A percentile compares a stretch with the other conserved stretches of the same genome.
These are phyloP conservation scores for Chauna torquata DNA, from an alignment of 2,113 vertebrate genomes.

Conservation along the genomic window DNA sequence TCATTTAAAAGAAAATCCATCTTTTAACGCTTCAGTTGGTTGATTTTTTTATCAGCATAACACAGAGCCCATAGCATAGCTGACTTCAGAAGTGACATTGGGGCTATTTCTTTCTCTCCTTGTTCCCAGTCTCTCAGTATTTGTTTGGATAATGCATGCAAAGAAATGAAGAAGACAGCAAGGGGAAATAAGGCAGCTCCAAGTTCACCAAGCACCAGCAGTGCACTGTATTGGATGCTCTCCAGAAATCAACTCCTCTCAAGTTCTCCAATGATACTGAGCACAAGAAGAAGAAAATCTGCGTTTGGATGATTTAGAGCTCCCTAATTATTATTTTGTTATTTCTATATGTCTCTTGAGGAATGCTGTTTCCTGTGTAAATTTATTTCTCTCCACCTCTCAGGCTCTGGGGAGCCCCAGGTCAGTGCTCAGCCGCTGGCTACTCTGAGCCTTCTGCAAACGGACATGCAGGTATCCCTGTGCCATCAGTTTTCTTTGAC, in stretches of 20 bases:
- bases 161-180: background rate
- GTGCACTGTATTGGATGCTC: accelerated
- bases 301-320: background rate
- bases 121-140: background rate
- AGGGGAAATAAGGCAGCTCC: background rate
- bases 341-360: background rate
- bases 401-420: background rate
- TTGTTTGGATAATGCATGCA: background rate
- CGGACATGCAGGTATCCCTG: background rate
- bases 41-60: background rate
- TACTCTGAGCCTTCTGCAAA: background rate
- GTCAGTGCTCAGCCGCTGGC: background rate
- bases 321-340: background rate
- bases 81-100: background rate
- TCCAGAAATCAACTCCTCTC: background rate
- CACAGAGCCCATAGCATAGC: background rate
- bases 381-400: background rate
- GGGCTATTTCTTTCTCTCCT: background rate
- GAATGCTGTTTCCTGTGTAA: background rate
- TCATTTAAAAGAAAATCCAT: background rate
- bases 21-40: background rate
- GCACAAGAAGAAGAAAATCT: background rate
- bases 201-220: background rate
- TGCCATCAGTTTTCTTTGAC: background rate
- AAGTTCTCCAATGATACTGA: background rate